phyloP scores from a whole-genome alignment of 1,140 invertebrate species.

The Drosophila chauvacae region DNA sequence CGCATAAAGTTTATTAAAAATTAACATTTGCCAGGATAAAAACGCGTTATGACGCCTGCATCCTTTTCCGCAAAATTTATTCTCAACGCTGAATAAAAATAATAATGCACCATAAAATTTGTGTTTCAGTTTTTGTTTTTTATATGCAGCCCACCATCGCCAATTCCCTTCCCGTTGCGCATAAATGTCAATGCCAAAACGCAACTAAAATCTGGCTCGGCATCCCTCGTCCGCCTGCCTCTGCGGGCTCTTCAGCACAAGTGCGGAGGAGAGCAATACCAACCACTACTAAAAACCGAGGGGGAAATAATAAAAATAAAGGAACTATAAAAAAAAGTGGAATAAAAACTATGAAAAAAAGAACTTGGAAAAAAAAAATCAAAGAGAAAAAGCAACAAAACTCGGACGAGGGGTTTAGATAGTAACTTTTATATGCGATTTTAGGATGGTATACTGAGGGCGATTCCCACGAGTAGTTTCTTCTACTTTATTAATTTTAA shows the following conservation, averaged over 20 bases:
- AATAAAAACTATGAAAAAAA: slow-evolving; percentile 32
- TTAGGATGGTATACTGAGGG: slow-evolving; percentile 1
- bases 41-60: slow-evolving; percentile 22
- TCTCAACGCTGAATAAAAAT: slow-evolving; percentile 36
- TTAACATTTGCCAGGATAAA: slow-evolving; percentile 27
- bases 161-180: slow-evolving; percentile 24
- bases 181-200: slow-evolving; percentile 59
- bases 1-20: slow-evolving; percentile 38
- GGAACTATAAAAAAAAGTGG: slow-evolving; percentile 37
- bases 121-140: slow-evolving; percentile 21
- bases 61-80: slow-evolving; percentile 53
- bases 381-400: slow-evolving; percentile 56
- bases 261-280: slow-evolving; percentile 11
- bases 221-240: background rate
- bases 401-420: slow-evolving; percentile 65
- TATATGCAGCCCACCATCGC: too few species aligned
- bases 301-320: slow-evolving; percentile 29
- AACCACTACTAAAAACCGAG: slow-evolving; percentile 12
- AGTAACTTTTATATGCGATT: slow-evolving; percentile 30
- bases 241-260: slow-evolving; percentile 27
- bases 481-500: slow-evolving; percentile 75
- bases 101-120: slow-evolving; percentile 50
- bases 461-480: slow-evolving; percentile 20
- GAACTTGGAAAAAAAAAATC: slow-evolving; percentile 27
- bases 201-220: slow-evolving; percentile 36